A percentile compares a stretch with the other conserved stretches of the same genome.
Evolutionary conservation across 2,888 invertebrate species (phyloP).

Genomic region (Itoplectis maculator): DNA sequence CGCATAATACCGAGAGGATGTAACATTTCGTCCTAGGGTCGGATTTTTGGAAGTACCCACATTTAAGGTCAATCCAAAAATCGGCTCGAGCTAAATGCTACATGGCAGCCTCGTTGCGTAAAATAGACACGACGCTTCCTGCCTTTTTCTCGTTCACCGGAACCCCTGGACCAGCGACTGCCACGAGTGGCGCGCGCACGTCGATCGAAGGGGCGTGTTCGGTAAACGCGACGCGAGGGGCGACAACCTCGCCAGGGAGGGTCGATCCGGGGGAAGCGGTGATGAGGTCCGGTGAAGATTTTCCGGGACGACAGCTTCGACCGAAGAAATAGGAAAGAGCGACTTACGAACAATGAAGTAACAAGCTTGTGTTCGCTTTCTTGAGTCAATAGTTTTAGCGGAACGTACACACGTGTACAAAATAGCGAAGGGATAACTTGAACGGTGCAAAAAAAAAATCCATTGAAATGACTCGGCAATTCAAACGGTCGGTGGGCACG

Average conservation of each 20-base stretch:
- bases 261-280: constrained; percentile 15
- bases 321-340: background rate
- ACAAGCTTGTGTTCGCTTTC: too few species aligned
- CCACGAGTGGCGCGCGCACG: constrained; percentile 63
- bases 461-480: constrained; percentile 50
- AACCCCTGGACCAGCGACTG: constrained; percentile 31
- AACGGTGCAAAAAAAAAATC: constrained; percentile 27
- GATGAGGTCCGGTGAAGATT: constrained; percentile 34
- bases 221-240: constrained; percentile 71
- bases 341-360: too few species aligned
- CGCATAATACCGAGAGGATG: too few species aligned
- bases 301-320: constrained; percentile 8
- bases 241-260: constrained; percentile 45
- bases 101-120: constrained; percentile 68
- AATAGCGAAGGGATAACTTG: constrained; percentile 22
- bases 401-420: background rate
- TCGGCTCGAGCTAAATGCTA: background rate
- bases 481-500: constrained; percentile 5
- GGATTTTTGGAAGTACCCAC: too few species aligned
- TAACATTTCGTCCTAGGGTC: too few species aligned
- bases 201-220: constrained; percentile 77
- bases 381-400: background rate
- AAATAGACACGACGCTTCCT: constrained; percentile 62
- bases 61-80: too few species aligned
- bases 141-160: constrained; percentile 5